Evolutionary conservation across 2,113 vertebrate genomes (phyloP).

Genomic region (Pogona vitticeps): DNA sequence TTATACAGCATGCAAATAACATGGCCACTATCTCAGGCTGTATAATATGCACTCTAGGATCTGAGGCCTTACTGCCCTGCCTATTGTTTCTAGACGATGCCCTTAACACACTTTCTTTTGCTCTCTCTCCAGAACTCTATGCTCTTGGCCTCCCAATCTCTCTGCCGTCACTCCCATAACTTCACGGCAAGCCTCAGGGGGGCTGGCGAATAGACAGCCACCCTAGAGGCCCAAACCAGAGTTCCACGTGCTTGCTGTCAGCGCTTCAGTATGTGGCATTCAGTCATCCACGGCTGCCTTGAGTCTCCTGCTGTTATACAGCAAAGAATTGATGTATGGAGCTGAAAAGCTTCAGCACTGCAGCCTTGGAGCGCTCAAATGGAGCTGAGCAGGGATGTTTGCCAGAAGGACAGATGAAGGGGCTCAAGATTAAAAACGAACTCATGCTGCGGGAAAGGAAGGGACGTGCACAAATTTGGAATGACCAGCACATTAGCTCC

Average conservation of each 20-base stretch:
- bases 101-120: slow-evolving; percentile 16
- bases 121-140: neutral
- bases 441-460: slow-evolving; percentile 52
- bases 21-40: neutral
- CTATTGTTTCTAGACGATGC: slow-evolving; percentile 2
- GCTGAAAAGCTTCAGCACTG: slow-evolving; percentile 50
- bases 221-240: slow-evolving; percentile 41
- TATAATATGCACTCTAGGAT: neutral
- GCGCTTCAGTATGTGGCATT: slow-evolving; percentile 40
- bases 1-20: neutral
- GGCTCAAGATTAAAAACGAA: slow-evolving; percentile 66
- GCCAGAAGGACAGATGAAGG: slow-evolving; percentile 63
- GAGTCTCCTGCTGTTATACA: slow-evolving; percentile 32
- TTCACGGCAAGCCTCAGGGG: slow-evolving; percentile 30
- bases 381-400: slow-evolving; percentile 64
- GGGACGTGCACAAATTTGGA: slow-evolving; percentile 53
- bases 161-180: neutral
- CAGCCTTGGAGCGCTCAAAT: slow-evolving; percentile 62
- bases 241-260: neutral
- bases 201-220: slow-evolving; percentile 32
- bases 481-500: slow-evolving; percentile 45
- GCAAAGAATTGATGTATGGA: slow-evolving; percentile 53
- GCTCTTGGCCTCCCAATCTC: slow-evolving; percentile 22
- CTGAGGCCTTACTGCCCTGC: neutral
- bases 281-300: slow-evolving; percentile 43